Conservation (phyloP, 2,113 vertebrate species). For the Nibea albiflora region DNA sequence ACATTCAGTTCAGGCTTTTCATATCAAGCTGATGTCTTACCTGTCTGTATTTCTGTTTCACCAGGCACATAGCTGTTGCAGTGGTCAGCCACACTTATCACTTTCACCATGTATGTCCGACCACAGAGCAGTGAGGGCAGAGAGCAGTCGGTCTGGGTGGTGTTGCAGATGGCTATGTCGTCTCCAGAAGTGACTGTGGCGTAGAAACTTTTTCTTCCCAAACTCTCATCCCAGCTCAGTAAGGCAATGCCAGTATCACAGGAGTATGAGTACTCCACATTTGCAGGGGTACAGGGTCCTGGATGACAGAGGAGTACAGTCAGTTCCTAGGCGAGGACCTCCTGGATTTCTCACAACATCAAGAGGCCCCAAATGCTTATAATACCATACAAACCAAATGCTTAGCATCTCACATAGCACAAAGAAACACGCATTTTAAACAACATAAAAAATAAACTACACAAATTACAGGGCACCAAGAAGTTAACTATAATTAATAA, state of each 20-base stretch:
- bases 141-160: slow-evolving; percentile 65
- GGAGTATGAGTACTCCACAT: slow-evolving; percentile 68
- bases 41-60: slow-evolving; percentile 70
- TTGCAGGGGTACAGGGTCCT: slow-evolving; percentile 81
- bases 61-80: slow-evolving; percentile 81
- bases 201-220: slow-evolving; percentile 73
- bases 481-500: too few species aligned
- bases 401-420: not conserved
- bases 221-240: slow-evolving; percentile 79
- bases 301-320: slow-evolving; percentile 10
- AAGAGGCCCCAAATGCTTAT: not conserved
- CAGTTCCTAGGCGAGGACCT: not conserved
- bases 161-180: slow-evolving; percentile 53
- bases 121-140: slow-evolving; percentile 76
- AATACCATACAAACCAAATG: not conserved
- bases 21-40: slow-evolving; percentile 54
- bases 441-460: not conserved
- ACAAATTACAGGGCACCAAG: not conserved
- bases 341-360: too few species aligned
- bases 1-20: not conserved
- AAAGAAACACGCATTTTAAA: too few species aligned
- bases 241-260: slow-evolving; percentile 69
- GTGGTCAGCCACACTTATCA: slow-evolving; percentile 69
- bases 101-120: slow-evolving; percentile 66
- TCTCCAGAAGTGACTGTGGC: slow-evolving; percentile 36